Percentiles rank a stretch among this genome's conserved stretches.
Evolutionary conservation across 2,888 invertebrate species (phyloP).

Genomic region (Trypoxylon attenuatum): DNA sequence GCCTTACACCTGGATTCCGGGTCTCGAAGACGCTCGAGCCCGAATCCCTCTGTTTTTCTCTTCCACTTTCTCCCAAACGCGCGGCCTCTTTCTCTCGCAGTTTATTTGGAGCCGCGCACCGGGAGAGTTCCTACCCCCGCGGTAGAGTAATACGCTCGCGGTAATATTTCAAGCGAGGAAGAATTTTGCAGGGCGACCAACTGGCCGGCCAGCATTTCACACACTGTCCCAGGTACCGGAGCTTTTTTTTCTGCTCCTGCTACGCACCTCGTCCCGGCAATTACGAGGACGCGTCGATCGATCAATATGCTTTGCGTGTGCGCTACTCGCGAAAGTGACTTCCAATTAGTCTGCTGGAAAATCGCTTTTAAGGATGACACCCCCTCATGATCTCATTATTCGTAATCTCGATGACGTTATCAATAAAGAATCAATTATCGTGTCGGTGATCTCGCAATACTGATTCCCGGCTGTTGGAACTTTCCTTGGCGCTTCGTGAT

Average conservation of each 20-base stretch:
- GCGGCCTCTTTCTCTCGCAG: constrained; percentile 16
- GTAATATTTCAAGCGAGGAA: constrained; percentile 66
- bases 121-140: constrained; percentile 50
- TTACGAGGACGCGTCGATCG: constrained; percentile 47
- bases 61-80: constrained; percentile 10
- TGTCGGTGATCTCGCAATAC: too few species aligned
- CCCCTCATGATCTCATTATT: too few species aligned
- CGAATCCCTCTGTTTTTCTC: constrained; percentile 10
- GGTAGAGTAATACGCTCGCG: constrained; percentile 59
- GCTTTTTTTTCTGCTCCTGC: constrained; percentile 10
- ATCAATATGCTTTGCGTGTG: constrained; percentile 29
- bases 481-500: too few species aligned
- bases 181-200: constrained; percentile 55
- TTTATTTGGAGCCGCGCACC: constrained; percentile 25
- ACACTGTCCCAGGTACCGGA: constrained; percentile 13
- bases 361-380: too few species aligned
- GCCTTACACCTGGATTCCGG: constrained; percentile 1
- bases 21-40: not conserved
- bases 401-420: too few species aligned
- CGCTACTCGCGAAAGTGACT: not conserved
- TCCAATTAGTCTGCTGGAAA: constrained; percentile 1
- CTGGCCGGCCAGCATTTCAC: constrained; percentile 33
- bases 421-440: too few species aligned
- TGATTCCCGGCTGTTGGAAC: too few species aligned
- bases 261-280: constrained; percentile 44